These are phyloP conservation scores for Apomyelois bistriatella DNA, from an alignment of 2,888 invertebrate genomes.

Conservation along the genomic window DNA sequence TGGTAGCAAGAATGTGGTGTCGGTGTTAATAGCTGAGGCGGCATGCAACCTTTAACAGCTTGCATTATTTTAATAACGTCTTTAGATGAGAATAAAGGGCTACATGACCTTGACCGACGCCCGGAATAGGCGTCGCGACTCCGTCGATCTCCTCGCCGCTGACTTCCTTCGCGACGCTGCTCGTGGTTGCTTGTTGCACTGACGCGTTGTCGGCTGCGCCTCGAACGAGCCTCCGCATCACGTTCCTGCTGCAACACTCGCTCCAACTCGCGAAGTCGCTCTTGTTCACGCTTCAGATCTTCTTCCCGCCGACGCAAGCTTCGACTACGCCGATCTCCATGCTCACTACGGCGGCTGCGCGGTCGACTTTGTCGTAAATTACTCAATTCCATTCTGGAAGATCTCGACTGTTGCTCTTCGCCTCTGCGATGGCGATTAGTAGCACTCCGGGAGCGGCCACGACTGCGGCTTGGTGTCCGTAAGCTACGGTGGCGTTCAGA, in stretches of 20 bases:
- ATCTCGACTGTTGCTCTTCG: not conserved
- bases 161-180: not conserved
- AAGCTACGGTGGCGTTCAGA: too few species aligned
- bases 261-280: not conserved
- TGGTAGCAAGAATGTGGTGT: not conserved
- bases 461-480: too few species aligned
- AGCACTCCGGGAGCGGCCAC: too few species aligned
- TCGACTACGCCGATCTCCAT: not conserved
- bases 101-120: constrained; percentile 14
- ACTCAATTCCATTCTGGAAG: not conserved
- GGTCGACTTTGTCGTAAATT: not conserved
- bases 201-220: not conserved
- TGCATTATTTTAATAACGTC: constrained; percentile 11
- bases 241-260: not conserved
- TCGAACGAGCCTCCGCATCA: not conserved
- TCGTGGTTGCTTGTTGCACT: not conserved
- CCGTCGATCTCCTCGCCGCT: not conserved
- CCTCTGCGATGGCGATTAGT: too few species aligned
- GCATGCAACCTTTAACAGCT: not conserved
- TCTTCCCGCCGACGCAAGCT: not conserved
- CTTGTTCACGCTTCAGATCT: not conserved
- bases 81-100: constrained; percentile 12
- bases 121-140: not conserved
- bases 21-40: not conserved
- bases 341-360: not conserved